These are phyloP conservation scores for Teinopalpus imperialis DNA, from an alignment of 2,888 invertebrate genomes.

Conservation along the genomic window DNA sequence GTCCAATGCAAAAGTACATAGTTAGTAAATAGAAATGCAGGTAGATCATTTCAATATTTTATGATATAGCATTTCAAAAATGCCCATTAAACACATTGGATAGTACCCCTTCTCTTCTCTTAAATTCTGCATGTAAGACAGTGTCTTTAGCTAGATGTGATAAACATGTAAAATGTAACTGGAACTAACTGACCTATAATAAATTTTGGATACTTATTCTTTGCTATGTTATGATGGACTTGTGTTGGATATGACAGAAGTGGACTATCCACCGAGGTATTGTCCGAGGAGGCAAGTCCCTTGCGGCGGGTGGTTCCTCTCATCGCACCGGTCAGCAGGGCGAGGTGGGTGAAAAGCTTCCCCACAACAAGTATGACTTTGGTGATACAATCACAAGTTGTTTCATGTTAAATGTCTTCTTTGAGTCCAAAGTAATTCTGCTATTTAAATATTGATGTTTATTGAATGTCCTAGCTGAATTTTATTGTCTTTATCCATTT, in stretches of 20 bases:
- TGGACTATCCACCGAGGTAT: slow-evolving; percentile 91
- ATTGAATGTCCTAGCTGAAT: slow-evolving; percentile 27
- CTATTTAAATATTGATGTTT: slow-evolving; percentile 30
- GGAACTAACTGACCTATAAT: not conserved
- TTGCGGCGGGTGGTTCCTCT: slow-evolving; percentile 75
- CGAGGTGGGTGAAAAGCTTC: slow-evolving; percentile 77
- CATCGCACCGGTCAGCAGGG: slow-evolving; percentile 67
- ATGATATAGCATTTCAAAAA: too few relatives aligned
- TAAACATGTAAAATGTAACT: slow-evolving; percentile 2
- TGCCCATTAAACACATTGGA: slow-evolving; percentile 5
- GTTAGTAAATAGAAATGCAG: slow-evolving; percentile 67
- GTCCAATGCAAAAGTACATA: slow-evolving; percentile 54
- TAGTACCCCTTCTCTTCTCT: slow-evolving; percentile 4
- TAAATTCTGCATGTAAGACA: slow-evolving; percentile 15
- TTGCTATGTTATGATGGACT: slow-evolving; percentile 38
- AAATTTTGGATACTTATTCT: slow-evolving; percentile 18
- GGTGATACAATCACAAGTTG: slow-evolving; percentile 40
- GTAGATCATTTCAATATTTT: slow-evolving; percentile 40
- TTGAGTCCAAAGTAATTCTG: slow-evolving; percentile 41
- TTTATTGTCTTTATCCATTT: slow-evolving; percentile 24
- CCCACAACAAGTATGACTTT: slow-evolving; percentile 42
- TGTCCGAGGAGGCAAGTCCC: slow-evolving; percentile 85
- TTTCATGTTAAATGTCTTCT: slow-evolving; percentile 61
- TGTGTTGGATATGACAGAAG: slow-evolving; percentile 84
- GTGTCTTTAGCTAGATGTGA: slow-evolving; percentile 8